These are phyloP conservation scores for Myripristis jacobus DNA, from an alignment of 2,797 vertebrate genomes.

Conservation along the genomic window DNA sequence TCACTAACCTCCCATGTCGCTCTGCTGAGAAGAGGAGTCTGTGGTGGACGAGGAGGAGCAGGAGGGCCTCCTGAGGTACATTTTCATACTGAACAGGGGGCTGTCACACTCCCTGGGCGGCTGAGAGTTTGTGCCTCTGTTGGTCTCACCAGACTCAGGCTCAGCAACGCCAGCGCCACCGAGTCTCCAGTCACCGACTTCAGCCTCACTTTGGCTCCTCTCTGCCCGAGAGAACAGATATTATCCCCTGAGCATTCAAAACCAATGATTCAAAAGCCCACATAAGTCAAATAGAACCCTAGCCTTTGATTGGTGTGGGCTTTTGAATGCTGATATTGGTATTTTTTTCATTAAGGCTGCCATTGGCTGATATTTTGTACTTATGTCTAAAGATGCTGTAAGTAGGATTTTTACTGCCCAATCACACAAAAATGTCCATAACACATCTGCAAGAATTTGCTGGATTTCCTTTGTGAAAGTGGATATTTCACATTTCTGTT, in stretches of 20 bases:
- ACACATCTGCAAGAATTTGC: no score
- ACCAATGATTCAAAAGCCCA: no score
- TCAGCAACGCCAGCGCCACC: conserved; percentile 76
- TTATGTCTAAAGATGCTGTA: no score
- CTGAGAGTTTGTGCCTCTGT: conserved; percentile 79
- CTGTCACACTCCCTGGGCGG: conserved; percentile 77
- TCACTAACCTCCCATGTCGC: conserved; percentile 88
- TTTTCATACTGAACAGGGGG: conserved; percentile 86
- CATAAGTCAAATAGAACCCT: no score
- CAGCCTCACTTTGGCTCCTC: conserved; percentile 45
- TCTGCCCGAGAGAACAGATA: conserved; percentile 50
- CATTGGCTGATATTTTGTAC: no score
- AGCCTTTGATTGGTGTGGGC: no score
- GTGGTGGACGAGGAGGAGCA: conserved; percentile 80
- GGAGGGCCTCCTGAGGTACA: conserved; percentile 84
- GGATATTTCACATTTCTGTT: no score
- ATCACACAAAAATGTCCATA: no score
- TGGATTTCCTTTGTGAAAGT: no score
- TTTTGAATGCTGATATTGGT: no score
- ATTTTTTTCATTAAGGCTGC: no score
- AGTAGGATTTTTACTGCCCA: no score
- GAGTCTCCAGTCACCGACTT: conserved; percentile 61
- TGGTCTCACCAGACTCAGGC: conserved; percentile 69
- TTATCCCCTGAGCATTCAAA: conserved; percentile 6
- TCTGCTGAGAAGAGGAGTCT: conserved; percentile 85